A percentile compares a stretch with the other conserved stretches of the same genome.
phyloP scores from a whole-genome alignment of 2,888 invertebrate genomes.

The Macrosiphum euphorbiae region DNA sequence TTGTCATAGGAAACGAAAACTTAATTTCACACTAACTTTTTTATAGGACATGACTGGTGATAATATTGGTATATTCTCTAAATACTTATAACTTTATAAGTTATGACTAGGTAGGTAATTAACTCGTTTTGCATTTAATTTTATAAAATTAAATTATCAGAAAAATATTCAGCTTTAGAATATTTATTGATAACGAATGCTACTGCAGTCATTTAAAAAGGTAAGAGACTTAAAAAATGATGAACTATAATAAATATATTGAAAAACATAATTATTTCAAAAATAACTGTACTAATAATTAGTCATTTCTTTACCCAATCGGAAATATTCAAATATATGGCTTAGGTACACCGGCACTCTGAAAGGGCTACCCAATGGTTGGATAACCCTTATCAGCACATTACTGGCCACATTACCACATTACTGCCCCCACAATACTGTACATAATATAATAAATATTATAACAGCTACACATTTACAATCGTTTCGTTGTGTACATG shows the following conservation, averaged over 20 bases:
- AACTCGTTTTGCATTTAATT: no score
- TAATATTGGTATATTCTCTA: no score
- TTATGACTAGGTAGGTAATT: no score
- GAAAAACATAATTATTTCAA: neutral
- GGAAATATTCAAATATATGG: no score
- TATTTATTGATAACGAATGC: neutral
- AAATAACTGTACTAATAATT: neutral
- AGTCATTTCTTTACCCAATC: no score
- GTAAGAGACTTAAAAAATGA: neutral
- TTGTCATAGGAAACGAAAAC: neutral
- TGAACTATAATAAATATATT: neutral
- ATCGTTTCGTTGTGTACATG: neutral
- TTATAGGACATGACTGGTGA: no score
- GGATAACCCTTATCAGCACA: no score
- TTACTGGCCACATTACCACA: no score
- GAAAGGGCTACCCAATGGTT: no score
- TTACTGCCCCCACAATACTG: neutral
- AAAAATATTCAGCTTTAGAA: neutral
- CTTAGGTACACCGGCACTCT: no score
- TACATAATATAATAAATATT: no score
- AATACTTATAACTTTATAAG: no score
- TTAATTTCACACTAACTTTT: neutral
- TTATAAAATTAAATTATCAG: neutral
- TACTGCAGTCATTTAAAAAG: neutral
- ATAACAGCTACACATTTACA: neutral